These are phyloP conservation scores for Pyrgus malvae DNA, from an alignment of 2,888 invertebrate genomes.

Conservation along the genomic window DNA sequence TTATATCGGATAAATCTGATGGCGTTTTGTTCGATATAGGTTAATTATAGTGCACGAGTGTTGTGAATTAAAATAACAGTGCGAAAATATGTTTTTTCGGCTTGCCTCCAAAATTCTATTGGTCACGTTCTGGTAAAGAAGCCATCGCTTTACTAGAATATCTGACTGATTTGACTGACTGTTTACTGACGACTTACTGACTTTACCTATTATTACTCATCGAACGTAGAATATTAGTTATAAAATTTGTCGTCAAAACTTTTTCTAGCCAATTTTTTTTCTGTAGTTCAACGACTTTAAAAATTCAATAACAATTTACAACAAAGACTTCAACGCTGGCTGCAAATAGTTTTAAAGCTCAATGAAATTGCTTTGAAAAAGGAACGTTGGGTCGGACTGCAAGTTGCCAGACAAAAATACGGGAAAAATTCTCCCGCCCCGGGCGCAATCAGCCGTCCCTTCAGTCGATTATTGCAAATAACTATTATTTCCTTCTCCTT, in stretches of 20 bases:
- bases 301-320: conserved; percentile 12
- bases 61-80: no score
- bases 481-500: conserved; percentile 73
- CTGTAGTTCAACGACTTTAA: neutral
- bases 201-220: no score
- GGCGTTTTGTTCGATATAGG: no score
- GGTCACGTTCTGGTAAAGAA: no score
- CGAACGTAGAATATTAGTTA: no score
- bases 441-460: conserved; percentile 79
- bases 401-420: conserved; percentile 54
- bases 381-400: conserved; percentile 44
- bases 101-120: no score
- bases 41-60: no score
- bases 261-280: neutral
- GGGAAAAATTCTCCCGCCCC: conserved; percentile 56
- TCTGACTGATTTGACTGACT: no score
- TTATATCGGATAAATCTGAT: no score
- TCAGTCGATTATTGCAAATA: conserved; percentile 74
- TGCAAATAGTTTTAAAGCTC: conserved; percentile 18
- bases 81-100: no score
- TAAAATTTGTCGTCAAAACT: neutral
- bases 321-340: neutral
- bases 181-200: no score
- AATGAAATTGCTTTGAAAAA: conserved; percentile 32
- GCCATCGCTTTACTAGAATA: no score